These are phyloP conservation scores for Micromys minutus DNA, from an alignment of 2,113 vertebrate species.

Conservation along the genomic window DNA sequence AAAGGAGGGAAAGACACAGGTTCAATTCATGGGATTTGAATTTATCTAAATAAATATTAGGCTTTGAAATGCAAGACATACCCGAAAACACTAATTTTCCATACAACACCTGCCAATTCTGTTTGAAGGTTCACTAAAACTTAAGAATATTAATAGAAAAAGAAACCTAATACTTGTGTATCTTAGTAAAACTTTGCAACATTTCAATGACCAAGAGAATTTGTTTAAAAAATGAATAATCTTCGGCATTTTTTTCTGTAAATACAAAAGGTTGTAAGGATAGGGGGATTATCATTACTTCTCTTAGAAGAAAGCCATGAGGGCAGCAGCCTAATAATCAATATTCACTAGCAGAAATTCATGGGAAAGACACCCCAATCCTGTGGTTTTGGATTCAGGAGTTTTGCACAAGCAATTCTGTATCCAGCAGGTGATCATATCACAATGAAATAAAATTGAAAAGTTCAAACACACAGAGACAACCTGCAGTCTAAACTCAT, in stretches of 20 bases:
- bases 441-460: neutral
- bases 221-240: neutral
- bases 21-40: neutral
- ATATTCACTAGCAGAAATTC: neutral
- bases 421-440: neutral
- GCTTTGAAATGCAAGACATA: neutral
- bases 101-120: neutral
- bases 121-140: neutral
- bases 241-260: slow-evolving; percentile 11
- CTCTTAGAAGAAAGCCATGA: neutral
- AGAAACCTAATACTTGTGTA: neutral
- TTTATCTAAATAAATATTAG: neutral
- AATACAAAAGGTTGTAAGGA: slow-evolving; percentile 2
- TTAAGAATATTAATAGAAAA: neutral
- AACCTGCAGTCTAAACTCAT: neutral
- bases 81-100: slow-evolving; percentile 7
- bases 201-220: neutral
- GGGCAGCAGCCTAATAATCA: neutral
- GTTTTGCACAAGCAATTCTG: neutral
- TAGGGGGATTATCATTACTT: neutral
- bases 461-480: neutral
- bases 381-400: neutral
- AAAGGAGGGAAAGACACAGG: neutral
- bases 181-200: slow-evolving; percentile 28
- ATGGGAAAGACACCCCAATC: neutral